Percentiles rank a stretch among this genome's conserved stretches.
These are phyloP conservation scores for Coccyzus lansbergi DNA, from an alignment of 2,797 vertebrate genomes.

Conservation along the genomic window DNA sequence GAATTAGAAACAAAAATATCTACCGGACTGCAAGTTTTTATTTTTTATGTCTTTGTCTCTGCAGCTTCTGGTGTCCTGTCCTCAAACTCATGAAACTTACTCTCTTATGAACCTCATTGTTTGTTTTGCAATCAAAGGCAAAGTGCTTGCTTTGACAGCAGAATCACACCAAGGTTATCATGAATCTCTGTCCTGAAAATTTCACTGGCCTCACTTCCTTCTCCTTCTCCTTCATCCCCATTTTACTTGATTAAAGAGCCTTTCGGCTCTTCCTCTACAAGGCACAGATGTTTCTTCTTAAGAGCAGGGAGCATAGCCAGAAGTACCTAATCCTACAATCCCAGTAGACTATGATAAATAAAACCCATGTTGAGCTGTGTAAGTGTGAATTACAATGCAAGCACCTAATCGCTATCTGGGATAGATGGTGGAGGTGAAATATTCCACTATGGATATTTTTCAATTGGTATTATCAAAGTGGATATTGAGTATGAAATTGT, in stretches of 20 bases:
- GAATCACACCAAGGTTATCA: background rate
- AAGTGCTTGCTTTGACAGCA: background rate
- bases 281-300: background rate
- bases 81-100: background rate
- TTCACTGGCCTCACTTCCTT: background rate
- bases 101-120: background rate
- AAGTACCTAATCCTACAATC: background rate
- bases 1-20: background rate
- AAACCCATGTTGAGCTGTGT: background rate
- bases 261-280: background rate
- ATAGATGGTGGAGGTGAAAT: background rate
- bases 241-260: background rate
- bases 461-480: background rate
- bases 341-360: background rate
- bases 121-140: background rate
- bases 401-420: background rate
- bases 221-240: background rate
- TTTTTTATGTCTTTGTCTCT: background rate
- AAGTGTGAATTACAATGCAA: background rate
- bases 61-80: background rate
- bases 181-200: background rate
- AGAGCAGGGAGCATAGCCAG: background rate
- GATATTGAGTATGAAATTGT: background rate
- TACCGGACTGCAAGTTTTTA: background rate
- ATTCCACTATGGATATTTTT: background rate